Percentiles rank a stretch among this genome's conserved stretches.
Conservation (phyloP, 2,888 invertebrate species). For the Notocelia uddmanniana region DNA sequence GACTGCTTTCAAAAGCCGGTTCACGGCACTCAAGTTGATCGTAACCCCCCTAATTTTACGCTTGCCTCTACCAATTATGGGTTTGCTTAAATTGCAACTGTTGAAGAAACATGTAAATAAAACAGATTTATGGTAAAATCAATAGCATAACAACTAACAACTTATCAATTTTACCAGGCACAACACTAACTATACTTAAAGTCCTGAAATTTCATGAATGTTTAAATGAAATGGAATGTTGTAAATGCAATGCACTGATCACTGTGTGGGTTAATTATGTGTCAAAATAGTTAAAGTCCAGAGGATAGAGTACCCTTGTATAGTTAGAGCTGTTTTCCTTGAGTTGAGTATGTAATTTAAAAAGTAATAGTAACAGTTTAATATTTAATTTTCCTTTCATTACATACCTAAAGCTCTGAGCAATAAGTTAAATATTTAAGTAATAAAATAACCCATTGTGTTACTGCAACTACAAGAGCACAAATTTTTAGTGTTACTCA, state of each 20-base stretch:
- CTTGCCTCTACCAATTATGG: not conserved
- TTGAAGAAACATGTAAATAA: not conserved
- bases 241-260: not conserved
- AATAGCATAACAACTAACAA: not conserved
- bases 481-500: too few relatives aligned
- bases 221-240: not conserved
- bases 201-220: not conserved
- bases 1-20: slow-evolving; percentile 10
- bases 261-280: not conserved
- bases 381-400: not conserved
- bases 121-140: not conserved
- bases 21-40: not conserved
- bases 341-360: not conserved
- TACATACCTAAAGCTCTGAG: not conserved
- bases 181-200: not conserved
- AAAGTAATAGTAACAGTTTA: not conserved
- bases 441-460: too few relatives aligned
- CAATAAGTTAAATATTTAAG: too few relatives aligned
- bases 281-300: too few relatives aligned
- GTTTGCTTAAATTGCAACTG: not conserved
- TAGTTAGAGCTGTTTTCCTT: not conserved
- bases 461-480: too few relatives aligned
- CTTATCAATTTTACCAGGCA: not conserved
- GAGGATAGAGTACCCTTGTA: not conserved
- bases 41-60: not conserved